Evolutionary conservation across 2,888 invertebrate species (phyloP), one percentile per base, ranked within the genome.

Genomic region (Agonopterix alstromeriana): DNA sequence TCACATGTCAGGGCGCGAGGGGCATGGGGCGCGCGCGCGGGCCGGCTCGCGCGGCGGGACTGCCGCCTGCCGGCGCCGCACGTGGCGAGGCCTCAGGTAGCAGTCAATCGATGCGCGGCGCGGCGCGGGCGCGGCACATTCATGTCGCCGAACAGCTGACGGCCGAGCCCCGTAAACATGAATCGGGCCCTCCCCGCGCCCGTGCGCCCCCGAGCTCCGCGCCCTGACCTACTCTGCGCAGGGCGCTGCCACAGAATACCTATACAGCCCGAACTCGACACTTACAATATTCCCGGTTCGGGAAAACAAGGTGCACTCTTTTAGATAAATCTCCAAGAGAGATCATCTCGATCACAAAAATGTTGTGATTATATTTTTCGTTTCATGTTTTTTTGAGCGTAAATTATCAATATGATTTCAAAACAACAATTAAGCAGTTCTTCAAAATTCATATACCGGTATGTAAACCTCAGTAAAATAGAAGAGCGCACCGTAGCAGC

Each of bases 91-190:
- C 44, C 70, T 69, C 74, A 79, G 79, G 81, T 84, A 81, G 81
- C 82, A 82, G 77, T 83, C 85, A 85, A 87, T 86, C 84, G 84
- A 84, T 84, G 84, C 68, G 75, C 66, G 65, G 61, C 67, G 66
- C 69, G 67, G 78, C 80, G 82, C 82, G 77, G 70, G 82, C 81
- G 81, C 81, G 79, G 70, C 77, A 77, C 86, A 85, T 85, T 86
- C 85, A 85, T 80, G 77, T 68, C 73, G 70, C 67, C 65, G 77
- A 87, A 86, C 87, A 87, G 87, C 87, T 87, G 87, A 86, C 87
- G 82, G 75, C 73, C 76, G 73, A 73, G 69, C 71, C 73, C 80
- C 76, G 84, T 85, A 85, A 86, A 82, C 87, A 87, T 87, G 87
- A 87, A 87, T 87, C 78, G 82, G 73, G 65, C 60, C 60, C 67